These are phyloP conservation scores for Atrichornis clamosus DNA, from an alignment of 2,113 vertebrate species.

Conservation along the genomic window DNA sequence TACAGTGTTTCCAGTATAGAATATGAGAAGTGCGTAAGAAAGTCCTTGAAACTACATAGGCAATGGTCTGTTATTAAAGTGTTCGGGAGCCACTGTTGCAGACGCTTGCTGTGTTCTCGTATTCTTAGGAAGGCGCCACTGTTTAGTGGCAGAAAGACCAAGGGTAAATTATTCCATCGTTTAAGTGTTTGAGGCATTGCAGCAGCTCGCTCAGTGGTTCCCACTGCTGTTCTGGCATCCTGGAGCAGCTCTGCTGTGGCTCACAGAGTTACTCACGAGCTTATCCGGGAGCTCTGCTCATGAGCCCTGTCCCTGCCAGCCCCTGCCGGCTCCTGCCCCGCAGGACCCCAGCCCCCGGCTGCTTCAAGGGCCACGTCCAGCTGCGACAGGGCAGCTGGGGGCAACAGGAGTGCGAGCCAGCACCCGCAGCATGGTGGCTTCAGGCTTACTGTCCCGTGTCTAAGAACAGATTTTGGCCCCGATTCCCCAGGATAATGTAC, in stretches of 20 bases:
- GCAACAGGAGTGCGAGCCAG: neutral
- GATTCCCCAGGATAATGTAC: neutral
- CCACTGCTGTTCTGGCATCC: neutral
- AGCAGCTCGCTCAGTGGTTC: neutral
- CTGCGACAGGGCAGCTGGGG: neutral
- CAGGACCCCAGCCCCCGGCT: neutral
- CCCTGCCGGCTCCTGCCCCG: neutral
- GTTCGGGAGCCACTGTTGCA: neutral
- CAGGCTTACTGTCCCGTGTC: neutral
- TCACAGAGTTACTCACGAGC: neutral
- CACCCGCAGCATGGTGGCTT: neutral
- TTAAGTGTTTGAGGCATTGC: neutral
- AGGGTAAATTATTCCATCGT: neutral
- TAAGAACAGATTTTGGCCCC: neutral
- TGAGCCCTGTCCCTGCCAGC: neutral
- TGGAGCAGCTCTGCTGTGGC: neutral
- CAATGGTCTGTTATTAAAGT: neutral
- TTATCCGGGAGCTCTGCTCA: neutral
- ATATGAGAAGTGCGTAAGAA: neutral
- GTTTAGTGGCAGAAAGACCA: neutral
- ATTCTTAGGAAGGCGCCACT: neutral
- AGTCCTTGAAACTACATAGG: neutral
- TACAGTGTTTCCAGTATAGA: neutral
- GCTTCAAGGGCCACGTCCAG: neutral
- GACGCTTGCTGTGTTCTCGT: neutral